Percentiles rank a stretch among this genome's conserved stretches.
Evolutionary conservation across 37 sponge, comb jelly and placozoan genomes (phyloP).

Genomic region (Haliclona indistincta): DNA sequence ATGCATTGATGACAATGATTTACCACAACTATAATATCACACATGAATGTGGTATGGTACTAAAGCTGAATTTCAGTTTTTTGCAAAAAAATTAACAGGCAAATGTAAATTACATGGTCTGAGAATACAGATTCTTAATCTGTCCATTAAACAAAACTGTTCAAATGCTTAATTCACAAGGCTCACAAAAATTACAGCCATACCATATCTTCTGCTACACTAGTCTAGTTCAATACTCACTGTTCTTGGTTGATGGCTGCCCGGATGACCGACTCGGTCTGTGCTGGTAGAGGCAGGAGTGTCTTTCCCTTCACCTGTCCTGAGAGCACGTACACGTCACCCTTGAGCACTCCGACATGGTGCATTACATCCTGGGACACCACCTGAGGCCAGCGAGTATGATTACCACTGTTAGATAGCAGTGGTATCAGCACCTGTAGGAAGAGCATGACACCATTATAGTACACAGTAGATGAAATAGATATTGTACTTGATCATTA

Average conservation of each 20-base stretch:
- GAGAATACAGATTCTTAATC: no score
- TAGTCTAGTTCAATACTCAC: not conserved
- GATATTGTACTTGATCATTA: no score
- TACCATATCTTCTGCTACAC: not conserved
- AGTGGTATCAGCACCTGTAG: conserved; percentile 87
- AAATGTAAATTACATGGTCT: no score
- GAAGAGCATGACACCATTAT: no score
- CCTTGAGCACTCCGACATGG: conserved; percentile 89
- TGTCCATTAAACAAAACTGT: no score
- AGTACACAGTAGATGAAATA: no score
- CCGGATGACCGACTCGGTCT: conserved; percentile 66
- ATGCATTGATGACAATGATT: no score
- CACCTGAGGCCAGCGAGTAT: conserved; percentile 86
- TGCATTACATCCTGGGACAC: conserved; percentile 89
- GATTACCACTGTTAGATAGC: conserved; percentile 79
- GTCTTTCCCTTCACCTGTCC: conserved; percentile 98
- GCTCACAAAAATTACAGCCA: not conserved
- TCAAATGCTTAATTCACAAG: not conserved
- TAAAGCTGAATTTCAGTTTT: no score
- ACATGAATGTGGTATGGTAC: no score
- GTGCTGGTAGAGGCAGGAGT: conserved; percentile 89
- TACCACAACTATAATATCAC: no score
- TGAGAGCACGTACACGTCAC: conserved; percentile 84
- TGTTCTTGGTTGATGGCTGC: conserved; percentile 17
- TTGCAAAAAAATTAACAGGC: no score